Evolutionary conservation across 2,888 invertebrate species (phyloP).

Genomic region (Salticus scenicus): DNA sequence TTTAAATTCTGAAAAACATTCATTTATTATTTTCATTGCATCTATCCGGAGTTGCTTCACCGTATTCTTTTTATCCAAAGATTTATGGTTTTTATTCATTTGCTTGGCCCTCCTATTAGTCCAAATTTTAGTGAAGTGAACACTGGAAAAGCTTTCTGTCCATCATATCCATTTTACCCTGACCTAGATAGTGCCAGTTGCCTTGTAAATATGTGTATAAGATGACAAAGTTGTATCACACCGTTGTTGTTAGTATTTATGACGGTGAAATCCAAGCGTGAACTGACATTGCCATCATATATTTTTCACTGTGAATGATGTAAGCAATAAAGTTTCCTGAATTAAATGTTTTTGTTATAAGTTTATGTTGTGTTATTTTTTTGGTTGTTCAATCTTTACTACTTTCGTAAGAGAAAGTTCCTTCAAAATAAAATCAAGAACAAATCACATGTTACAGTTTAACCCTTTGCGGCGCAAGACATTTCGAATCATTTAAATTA

Average conservation of each 20-base stretch:
- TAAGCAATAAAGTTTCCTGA: constrained; percentile 71
- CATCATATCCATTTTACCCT: constrained; percentile 56
- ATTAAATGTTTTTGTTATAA: constrained; percentile 70
- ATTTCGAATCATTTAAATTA: no score
- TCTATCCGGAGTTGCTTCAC: constrained; percentile 52
- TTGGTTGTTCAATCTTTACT: no score
- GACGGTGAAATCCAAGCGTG: constrained; percentile 64
- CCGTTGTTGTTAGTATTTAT: constrained; percentile 69
- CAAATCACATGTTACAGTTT: no score
- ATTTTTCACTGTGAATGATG: constrained; percentile 71
- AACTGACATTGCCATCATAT: constrained; percentile 70
- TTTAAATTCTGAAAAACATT: not conserved
- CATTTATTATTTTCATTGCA: not conserved
- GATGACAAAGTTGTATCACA: constrained; percentile 42
- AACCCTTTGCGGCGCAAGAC: no score
- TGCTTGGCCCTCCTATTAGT: constrained; percentile 37
- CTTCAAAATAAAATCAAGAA: no score
- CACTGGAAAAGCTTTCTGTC: constrained; percentile 43
- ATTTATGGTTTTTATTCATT: constrained; percentile 53
- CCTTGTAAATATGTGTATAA: constrained; percentile 70
- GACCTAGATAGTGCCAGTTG: constrained; percentile 64
- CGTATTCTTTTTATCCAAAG: constrained; percentile 64
- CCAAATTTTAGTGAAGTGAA: constrained; percentile 25
- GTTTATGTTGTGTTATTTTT: not conserved
- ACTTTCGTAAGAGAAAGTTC: no score